Evolutionary conservation across 1,140 invertebrate genomes (phyloP), one percentile per base, ranked within the genome.

Genomic region (Trichomalopsis sarcophagae): DNA sequence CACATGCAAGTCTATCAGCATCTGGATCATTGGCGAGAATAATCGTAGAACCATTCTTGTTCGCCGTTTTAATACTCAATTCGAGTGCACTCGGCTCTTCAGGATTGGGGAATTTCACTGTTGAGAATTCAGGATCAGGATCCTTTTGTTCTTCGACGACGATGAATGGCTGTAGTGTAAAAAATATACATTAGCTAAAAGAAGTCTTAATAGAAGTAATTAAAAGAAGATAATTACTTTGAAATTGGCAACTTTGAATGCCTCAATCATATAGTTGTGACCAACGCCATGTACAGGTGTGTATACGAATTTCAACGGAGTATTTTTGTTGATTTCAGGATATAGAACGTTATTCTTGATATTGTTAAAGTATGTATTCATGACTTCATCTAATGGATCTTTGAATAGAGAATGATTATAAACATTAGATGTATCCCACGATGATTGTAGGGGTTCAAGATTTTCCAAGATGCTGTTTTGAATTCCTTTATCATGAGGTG

Each of bases 221-320:
- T n/a, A 62, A 23, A 77, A 69, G 66, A 27, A 30, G 14, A 74
- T 86, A 84, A 68, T 89, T 92, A 97, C 96, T 91, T 96, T 95
- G 71, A 99, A 96, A 86, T 96, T 96, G 81, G 96, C 96, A 50
- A 91, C 91, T 88, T 96, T 93, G 89, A 99, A 97, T 9, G 97
- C 96, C 87, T 95, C 93, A 68, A 94, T 90, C 86, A 99, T 95
- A 91, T 96, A 99, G 13, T 95, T 91, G 91, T 97, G 96, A 1
- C 98, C 98, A 21, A 99, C 98, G 36, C 99, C 99, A 92, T 99
- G 99, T 97, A 99, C 98, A 0, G 99, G 97, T 71, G 98, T 99
- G 88, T 99, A 99, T 0, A 97, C 97, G 87, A 98, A 96, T 88
- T 94, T 95, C 6, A 98, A 89, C 33, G 93, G 91, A 3, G 95